Evolutionary conservation across 2,888 invertebrate species (phyloP).

Genomic region (Chalcis sispes): DNA sequence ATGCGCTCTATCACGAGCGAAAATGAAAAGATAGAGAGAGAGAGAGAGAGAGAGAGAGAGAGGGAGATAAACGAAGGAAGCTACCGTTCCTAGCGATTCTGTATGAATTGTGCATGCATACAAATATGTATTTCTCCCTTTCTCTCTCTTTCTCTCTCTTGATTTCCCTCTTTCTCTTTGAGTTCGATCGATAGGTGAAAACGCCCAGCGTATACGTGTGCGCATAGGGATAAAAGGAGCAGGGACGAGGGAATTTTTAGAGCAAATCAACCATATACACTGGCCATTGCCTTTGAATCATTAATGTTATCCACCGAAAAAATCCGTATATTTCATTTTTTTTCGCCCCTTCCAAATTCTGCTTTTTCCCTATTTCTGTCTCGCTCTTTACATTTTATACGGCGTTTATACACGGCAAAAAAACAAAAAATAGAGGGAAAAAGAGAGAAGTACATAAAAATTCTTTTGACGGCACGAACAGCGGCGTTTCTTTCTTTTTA

Average conservation of each 20-base stretch:
- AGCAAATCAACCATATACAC: constrained; percentile 23
- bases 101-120: neutral
- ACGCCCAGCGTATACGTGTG: constrained; percentile 13
- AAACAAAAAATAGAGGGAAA: neutral
- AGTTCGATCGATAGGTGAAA: constrained; percentile 30
- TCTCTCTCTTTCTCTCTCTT: constrained; percentile 5
- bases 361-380: too few relatives aligned
- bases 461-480: neutral
- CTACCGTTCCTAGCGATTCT: neutral
- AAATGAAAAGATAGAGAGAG: neutral
- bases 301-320: constrained; percentile 28
- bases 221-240: constrained; percentile 2
- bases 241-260: constrained; percentile 12
- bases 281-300: constrained; percentile 19
- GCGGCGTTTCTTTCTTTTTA: too few relatives aligned
- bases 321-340: constrained; percentile 33
- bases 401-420: too few relatives aligned
- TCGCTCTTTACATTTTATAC: too few relatives aligned
- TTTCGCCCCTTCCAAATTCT: too few relatives aligned
- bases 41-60: constrained; percentile 11
- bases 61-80: constrained; percentile 29
- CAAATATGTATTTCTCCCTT: neutral
- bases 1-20: neutral
- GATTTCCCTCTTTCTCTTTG: neutral
- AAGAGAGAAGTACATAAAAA: constrained; percentile 12